Conservation (phyloP, 2,888 invertebrate genomes). For the Apamea crenata region DNA sequence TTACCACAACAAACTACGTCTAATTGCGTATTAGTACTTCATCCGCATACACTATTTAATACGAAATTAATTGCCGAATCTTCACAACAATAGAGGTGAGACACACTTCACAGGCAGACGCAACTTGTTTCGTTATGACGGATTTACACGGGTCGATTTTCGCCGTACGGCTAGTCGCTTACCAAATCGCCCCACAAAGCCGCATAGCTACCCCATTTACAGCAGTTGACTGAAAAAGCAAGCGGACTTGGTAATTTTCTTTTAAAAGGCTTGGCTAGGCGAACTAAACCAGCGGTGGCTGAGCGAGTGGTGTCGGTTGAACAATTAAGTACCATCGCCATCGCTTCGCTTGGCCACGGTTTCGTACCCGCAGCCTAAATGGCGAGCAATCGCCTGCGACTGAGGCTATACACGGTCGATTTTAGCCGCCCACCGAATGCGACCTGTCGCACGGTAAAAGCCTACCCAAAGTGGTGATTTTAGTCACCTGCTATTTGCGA, state of each 20-base stretch:
- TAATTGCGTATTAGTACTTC: conserved; percentile 62
- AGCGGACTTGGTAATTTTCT: background rate
- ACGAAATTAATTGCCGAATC: conserved; percentile 68
- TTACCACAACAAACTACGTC: conserved; percentile 52
- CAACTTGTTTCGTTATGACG: conserved; percentile 61
- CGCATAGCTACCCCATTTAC: background rate
- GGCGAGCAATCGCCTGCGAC: background rate
- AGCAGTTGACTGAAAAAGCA: background rate
- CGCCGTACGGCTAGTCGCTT: too few species aligned
- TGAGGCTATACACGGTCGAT: background rate
- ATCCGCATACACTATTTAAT: conserved; percentile 66
- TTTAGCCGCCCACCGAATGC: background rate
- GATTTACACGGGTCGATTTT: conserved; percentile 39
- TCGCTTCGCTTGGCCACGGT: background rate
- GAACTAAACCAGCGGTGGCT: too few species aligned
- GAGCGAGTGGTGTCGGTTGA: background rate
- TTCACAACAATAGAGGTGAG: conserved; percentile 65
- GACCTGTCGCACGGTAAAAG: background rate
- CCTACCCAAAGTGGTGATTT: background rate
- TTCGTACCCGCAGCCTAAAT: background rate
- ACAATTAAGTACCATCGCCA: background rate
- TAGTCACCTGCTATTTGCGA: background rate
- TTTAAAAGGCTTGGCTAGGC: background rate
- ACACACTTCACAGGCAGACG: conserved; percentile 68
- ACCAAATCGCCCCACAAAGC: background rate